phyloP scores from a whole-genome alignment of 2,797 vertebrate species.

The Dryobates pubescens region DNA sequence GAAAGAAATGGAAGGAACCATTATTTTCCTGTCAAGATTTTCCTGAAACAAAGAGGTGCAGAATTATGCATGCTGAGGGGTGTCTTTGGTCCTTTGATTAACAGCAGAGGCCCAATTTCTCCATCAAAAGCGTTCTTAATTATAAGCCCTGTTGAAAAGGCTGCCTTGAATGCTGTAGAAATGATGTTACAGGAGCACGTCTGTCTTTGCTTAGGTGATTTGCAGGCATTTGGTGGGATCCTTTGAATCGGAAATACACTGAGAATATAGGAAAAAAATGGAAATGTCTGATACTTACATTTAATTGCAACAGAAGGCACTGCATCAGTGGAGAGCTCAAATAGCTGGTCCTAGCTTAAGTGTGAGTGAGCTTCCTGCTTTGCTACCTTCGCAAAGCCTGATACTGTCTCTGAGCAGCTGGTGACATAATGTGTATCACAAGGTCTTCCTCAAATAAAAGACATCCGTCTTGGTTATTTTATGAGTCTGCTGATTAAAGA shows the following conservation, averaged over 20 bases:
- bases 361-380: background rate
- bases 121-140: constrained; percentile 69
- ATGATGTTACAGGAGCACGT: constrained; percentile 41
- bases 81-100: constrained; percentile 71
- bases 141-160: constrained; percentile 63
- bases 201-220: constrained; percentile 54
- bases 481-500: constrained; percentile 69
- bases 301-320: background rate
- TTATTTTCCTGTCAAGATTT: constrained; percentile 72
- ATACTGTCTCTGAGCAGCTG: constrained; percentile 38
- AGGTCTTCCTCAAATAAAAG: constrained; percentile 68
- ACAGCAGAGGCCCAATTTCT: constrained; percentile 55
- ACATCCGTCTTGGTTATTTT: constrained; percentile 66
- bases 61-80: constrained; percentile 67
- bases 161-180: constrained; percentile 40
- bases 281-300: background rate
- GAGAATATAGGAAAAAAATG: background rate
- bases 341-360: background rate
- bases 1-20: constrained; percentile 65
- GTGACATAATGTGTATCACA: constrained; percentile 38
- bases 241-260: background rate
- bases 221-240: constrained; percentile 10
- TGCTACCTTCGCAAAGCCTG: constrained; percentile 20
- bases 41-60: constrained; percentile 67
- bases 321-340: background rate